Base-by-base conservation (phyloP, 2,797 vertebrate species). In the Moxostoma hubbsi region DNA sequence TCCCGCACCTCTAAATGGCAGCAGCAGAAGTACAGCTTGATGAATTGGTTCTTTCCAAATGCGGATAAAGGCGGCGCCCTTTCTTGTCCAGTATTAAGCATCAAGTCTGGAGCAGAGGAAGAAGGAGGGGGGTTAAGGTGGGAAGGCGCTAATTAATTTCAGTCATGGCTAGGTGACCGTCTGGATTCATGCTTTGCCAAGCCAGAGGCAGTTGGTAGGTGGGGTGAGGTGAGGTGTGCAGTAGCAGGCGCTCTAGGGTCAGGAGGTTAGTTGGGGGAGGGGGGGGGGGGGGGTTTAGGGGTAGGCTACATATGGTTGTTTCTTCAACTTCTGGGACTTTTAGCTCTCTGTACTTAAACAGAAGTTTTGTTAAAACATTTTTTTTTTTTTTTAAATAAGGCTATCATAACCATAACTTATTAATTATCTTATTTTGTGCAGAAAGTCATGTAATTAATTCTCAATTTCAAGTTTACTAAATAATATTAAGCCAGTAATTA, bases 91-190 rank as follows among this genome's bases (percentile, higher is more conserved):
- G 54, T 18, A 57, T 18, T 70, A 57, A 62, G 73, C 1, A 43
- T 54, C 62, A 59, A 59, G 67, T 49, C 59, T 72, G 45, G 13
- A 11, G 47, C 45, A 8, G 50, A 49, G 51, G 45, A 51, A 64
- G 65, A 70, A 67, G 61, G 54, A 73, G 49, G 58, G 16, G 72
- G 70, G 73, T 72, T 51, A 57, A 77, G 77, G 55, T 53, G 53
- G 63, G 36, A 67, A 77, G 82, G 80, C 0, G 70, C 65, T 86
- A 85, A 84, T 85, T 85, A 72, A 80, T 84, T 81, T 86, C 85
- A 87, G 83, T 71, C 75, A 59, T 55, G 76, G 54, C 53, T 72
- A 13, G 46, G 82, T 76, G 77, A 81, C 77, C 62, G 36, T 57
- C 75, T 54, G 55, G 63, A 76, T 72, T 81, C 9, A 76, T 59